phyloP scores from a whole-genome alignment of 2,888 invertebrate species.

The Macrosiphum euphorbiae region DNA sequence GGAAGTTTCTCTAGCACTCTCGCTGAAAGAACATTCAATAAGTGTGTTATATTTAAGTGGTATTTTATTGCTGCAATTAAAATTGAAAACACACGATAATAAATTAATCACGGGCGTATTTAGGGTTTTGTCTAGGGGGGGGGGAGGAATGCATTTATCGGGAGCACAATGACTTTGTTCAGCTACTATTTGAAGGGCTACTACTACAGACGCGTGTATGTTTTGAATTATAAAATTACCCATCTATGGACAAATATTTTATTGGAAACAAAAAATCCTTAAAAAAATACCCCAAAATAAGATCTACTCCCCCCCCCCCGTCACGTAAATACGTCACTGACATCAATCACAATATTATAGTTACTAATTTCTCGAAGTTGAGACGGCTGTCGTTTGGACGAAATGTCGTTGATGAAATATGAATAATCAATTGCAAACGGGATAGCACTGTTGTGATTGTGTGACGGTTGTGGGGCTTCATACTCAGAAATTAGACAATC shows the following conservation, averaged over 20 bases:
- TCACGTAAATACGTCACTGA: background rate
- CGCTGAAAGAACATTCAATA: conserved; percentile 70
- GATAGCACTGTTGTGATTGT: background rate
- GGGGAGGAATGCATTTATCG: background rate
- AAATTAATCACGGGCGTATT: background rate
- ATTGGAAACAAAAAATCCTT: no score
- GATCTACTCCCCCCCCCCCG: no score
- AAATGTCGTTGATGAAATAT: conserved; percentile 49
- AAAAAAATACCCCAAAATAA: background rate
- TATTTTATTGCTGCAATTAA: background rate
- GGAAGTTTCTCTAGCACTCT: conserved; percentile 72
- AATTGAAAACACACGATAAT: no score
- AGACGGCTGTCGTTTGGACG: conserved; percentile 49
- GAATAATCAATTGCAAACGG: conserved; percentile 45
- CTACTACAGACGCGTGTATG: background rate
- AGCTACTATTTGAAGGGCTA: background rate
- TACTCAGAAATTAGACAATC: conserved; percentile 16
- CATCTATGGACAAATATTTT: background rate
- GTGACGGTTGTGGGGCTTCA: background rate
- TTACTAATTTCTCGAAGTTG: conserved; percentile 56
- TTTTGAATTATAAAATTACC: background rate
- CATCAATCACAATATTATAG: background rate
- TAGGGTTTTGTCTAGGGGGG: background rate
- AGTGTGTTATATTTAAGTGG: background rate
- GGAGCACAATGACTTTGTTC: background rate